Base-by-base conservation (phyloP, 2,888 invertebrate genomes). In the Ommatoiulus sabulosus region DNA sequence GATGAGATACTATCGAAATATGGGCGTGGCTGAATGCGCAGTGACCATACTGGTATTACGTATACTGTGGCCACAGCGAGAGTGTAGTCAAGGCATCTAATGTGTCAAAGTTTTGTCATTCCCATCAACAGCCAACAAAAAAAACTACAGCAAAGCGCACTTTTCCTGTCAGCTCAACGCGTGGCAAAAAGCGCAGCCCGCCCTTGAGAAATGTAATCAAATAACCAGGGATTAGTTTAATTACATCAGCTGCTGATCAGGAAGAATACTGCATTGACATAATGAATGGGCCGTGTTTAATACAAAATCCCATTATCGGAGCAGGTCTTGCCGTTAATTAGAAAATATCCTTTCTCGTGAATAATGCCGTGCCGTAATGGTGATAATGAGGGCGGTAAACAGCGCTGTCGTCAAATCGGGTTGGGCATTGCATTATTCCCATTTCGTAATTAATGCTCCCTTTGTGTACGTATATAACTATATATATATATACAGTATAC, bases 121-220 rank as follows among this genome's bases (percentile, higher is more conserved):
- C 35, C 1, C 35, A 35, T 35, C 35, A 35, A 35, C 35, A 35
- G 35, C 2, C 35, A 35, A 35, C 35, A 35, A 35, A 35, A 35
- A 35, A 35, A 35, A 35, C 35, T 35, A 35, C 35, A 35, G 35
- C 0, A 35, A 35, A 35, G 2, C 35, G 35, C 35, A 35, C 35
- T 35, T 35, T 35, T 35, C 35, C 35, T 35, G 35, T 35, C 35
- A 35, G 35, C 35, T 35, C 1, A 35, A 35, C 35, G 35, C 35
- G 35, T 35, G 35, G 35, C 35, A 48, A 48, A 48, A 48, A 10
- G 48, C 12, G 72, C 24, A 24, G 72, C 24, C 10, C 7, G 72
- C 72, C 72, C 72, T 72, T 72, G 72, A 72, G 72, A 72, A 72
- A 72, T 72, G 72, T 72, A 72, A 72, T 72, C 24, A 72, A 72